These are phyloP conservation scores for Drosophila kepulauana DNA, from an alignment of 1,140 invertebrate species.

Conservation along the genomic window DNA sequence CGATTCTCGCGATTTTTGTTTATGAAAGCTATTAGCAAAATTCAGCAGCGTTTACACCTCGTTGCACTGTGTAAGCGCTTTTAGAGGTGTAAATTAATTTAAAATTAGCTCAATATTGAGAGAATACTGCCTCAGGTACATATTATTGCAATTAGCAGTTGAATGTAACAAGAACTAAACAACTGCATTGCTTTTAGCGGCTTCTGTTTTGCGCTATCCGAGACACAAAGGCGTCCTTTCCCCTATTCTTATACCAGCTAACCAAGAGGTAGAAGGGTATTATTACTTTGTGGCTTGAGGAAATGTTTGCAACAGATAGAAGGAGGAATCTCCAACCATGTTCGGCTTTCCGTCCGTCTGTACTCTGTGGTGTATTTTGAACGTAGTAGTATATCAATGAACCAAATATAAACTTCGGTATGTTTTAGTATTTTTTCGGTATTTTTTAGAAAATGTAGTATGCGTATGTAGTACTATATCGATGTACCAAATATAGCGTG, in stretches of 20 bases:
- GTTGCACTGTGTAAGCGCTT: slow-evolving; percentile 37
- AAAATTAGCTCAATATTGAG: slow-evolving; percentile 52
- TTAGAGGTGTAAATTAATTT: slow-evolving; percentile 67
- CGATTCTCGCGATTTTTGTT: slow-evolving; percentile 43
- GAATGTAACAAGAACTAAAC: slow-evolving; percentile 16
- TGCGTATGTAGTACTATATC: too few relatives aligned
- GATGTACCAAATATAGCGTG: too few relatives aligned
- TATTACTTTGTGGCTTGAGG: too few relatives aligned
- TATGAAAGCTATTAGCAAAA: slow-evolving; percentile 48
- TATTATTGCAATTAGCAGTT: slow-evolving; percentile 41
- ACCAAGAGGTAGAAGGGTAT: too few relatives aligned
- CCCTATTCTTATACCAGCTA: not conserved
- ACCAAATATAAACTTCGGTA: too few relatives aligned
- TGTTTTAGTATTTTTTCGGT: too few relatives aligned
- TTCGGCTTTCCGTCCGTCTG: too few relatives aligned
- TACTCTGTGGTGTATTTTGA: too few relatives aligned
- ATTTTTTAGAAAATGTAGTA: too few relatives aligned
- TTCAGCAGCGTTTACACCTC: slow-evolving; percentile 38
- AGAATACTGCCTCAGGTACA: not conserved
- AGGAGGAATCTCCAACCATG: too few relatives aligned
- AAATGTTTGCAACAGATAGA: too few relatives aligned
- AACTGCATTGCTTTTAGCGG: slow-evolving; percentile 12
- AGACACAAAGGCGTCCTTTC: slow-evolving; percentile 23
- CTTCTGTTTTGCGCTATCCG: not conserved
- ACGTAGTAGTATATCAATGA: too few relatives aligned